Evolutionary conservation across 1,140 invertebrate genomes (phyloP), one percentile per base, ranked within the genome.

Genomic region (Cydia amplana): DNA sequence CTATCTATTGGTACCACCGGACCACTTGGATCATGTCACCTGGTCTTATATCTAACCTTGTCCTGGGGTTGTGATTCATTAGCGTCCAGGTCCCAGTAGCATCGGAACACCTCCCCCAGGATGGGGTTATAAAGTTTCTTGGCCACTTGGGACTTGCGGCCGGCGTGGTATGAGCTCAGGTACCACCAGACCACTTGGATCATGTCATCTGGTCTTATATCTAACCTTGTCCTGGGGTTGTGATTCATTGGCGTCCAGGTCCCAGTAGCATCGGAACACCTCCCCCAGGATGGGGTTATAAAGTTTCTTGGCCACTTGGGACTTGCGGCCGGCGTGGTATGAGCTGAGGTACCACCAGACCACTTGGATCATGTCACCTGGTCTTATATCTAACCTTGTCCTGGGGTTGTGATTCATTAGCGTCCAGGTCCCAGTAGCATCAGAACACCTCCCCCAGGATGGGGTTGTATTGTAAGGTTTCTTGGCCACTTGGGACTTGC

Each of bases 401-500:
- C 72, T 78, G 79, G 2, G 78, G 76, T 64, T 91, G 84, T 49
- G 51, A 63, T 32, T 85, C 83, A 18, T 73, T 77, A 5, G 85
- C 87, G 60, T 92, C 88, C 75, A 97, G 86, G 83, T 97, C 95
- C 97, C 97, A 98, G 88, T 97, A 95, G 93, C 98, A 99, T 64
- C 96, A 95, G 91, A 99, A 99, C 49, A 97, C 95, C 93, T 99
- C 98, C 0, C 99, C 99, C 78, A 99, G 92, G 78, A 99, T 97
- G 7, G 98, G 98, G 94, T 99, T 99, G 90, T 98, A 94, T 99
- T 99, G 90, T 99, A 99, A 0, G 98, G 98, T 91, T 99, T 99
- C 90, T 99, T 99, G 73, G 98, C 97, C 1, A 99, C 97, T 40
- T 97, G 95, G 28, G 28, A 98, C 91, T 98, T 98, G 75, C 98